Evolutionary conservation across 2,113 vertebrate species (phyloP).

Genomic region (Upupa epops): DNA sequence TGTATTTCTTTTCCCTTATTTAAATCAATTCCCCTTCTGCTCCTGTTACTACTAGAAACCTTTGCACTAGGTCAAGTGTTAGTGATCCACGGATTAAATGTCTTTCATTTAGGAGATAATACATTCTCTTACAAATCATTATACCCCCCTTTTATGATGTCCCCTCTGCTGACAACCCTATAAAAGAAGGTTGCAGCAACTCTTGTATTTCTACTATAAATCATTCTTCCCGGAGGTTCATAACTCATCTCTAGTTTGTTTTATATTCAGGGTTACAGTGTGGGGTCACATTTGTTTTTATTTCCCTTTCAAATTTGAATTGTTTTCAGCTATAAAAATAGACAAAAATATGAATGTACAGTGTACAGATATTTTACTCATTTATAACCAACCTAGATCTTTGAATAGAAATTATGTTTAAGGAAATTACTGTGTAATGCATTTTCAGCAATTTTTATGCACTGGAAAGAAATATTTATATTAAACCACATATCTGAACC

Average conservation of each 20-base stretch:
- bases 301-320: slow-evolving; percentile 18
- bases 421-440: neutral
- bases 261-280: neutral
- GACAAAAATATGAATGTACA: neutral
- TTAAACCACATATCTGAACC: neutral
- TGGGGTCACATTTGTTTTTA: neutral
- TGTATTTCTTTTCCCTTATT: neutral
- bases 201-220: slow-evolving; percentile 5
- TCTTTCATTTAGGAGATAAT: neutral
- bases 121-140: neutral
- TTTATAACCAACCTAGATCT: neutral
- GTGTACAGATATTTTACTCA: neutral
- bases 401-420: neutral
- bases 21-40: neutral
- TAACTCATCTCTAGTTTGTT: slow-evolving; percentile 1
- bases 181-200: neutral
- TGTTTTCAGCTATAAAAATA: neutral
- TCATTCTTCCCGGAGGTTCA: neutral
- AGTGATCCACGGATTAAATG: neutral
- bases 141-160: neutral
- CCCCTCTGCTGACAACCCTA: neutral
- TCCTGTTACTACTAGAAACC: neutral
- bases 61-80: neutral
- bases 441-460: neutral
- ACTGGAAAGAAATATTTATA: neutral